These are phyloP conservation scores for Drosophila putrida DNA, from an alignment of 2,888 invertebrate genomes.

Conservation along the genomic window DNA sequence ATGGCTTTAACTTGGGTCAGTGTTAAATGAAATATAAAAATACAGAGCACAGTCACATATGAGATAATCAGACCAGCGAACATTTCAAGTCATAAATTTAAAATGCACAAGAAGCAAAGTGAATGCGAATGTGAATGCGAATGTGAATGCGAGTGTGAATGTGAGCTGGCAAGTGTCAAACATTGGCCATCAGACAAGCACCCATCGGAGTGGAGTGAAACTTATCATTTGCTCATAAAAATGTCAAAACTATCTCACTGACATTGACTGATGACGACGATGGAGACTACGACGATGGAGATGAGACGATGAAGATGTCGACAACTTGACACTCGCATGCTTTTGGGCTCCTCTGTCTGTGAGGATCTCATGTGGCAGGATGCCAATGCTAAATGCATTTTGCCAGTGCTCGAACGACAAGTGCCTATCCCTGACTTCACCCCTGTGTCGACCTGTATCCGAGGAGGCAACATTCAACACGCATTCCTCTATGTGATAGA, in stretches of 20 bases:
- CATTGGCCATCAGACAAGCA: constrained; percentile 73
- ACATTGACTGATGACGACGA: constrained; percentile 79
- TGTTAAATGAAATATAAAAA: constrained; percentile 48
- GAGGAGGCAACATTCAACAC: constrained; percentile 36
- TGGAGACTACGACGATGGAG: constrained; percentile 17
- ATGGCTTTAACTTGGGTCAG: constrained; percentile 35
- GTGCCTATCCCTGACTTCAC: constrained; percentile 25
- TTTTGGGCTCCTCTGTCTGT: neutral
- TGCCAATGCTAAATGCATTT: constrained; percentile 75
- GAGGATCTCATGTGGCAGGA: constrained; percentile 60
- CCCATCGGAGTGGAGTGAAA: constrained; percentile 65
- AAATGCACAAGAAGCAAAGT: constrained; percentile 41
- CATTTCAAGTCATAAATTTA: constrained; percentile 60
- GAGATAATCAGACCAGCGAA: constrained; percentile 45
- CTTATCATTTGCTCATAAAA: constrained; percentile 82
- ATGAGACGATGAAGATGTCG: constrained; percentile 20
- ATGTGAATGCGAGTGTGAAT: constrained; percentile 16
- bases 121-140: constrained; percentile 26
- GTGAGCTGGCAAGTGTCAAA: constrained; percentile 75
- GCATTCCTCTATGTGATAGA: constrained; percentile 54
- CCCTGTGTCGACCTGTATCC: neutral
- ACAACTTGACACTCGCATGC: constrained; percentile 32
- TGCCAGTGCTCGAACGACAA: constrained; percentile 44
- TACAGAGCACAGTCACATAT: constrained; percentile 9
- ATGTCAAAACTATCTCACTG: constrained; percentile 80